Evolutionary conservation across 2,888 invertebrate species (phyloP).

Genomic region (Heteromurus nitidus): DNA sequence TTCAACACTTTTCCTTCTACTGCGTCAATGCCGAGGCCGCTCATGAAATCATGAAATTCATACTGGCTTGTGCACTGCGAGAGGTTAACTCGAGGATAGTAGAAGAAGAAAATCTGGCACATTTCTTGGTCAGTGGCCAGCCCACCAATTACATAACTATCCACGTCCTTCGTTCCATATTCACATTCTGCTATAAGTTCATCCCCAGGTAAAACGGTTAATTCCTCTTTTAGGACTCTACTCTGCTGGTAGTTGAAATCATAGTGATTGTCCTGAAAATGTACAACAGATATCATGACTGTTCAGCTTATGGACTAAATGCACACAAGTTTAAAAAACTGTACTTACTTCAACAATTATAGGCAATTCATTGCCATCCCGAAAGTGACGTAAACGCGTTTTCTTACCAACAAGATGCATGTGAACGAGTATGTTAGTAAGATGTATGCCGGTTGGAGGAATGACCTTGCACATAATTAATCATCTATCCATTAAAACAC

Average conservation of each 20-base stretch:
- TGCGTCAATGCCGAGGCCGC: constrained; percentile 86
- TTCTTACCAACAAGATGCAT: constrained; percentile 85
- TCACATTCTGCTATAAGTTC: constrained; percentile 89
- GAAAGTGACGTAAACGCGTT: constrained; percentile 85
- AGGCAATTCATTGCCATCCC: constrained; percentile 84
- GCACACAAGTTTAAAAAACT: neutral
- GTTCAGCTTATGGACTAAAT: neutral
- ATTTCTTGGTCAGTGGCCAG: constrained; percentile 90
- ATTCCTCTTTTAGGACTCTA: constrained; percentile 84
- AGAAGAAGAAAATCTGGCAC: constrained; percentile 88
- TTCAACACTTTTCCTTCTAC: constrained; percentile 64
- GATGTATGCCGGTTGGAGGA: constrained; percentile 82
- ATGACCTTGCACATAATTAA: constrained; percentile 38
- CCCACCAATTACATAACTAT: constrained; percentile 78
- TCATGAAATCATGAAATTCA: constrained; percentile 88
- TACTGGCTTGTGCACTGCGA: constrained; percentile 91
- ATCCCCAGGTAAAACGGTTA: constrained; percentile 87
- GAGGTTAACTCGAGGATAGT: constrained; percentile 87
- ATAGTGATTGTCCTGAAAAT: constrained; percentile 84
- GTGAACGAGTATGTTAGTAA: constrained; percentile 88
- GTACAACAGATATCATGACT: neutral
- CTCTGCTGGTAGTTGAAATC: constrained; percentile 92
- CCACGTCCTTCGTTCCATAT: constrained; percentile 80
- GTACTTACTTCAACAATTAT: constrained; percentile 81
- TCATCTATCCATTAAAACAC: neutral